phyloP scores from a whole-genome alignment of 1,140 invertebrate genomes.

The Papilio xuthus region DNA sequence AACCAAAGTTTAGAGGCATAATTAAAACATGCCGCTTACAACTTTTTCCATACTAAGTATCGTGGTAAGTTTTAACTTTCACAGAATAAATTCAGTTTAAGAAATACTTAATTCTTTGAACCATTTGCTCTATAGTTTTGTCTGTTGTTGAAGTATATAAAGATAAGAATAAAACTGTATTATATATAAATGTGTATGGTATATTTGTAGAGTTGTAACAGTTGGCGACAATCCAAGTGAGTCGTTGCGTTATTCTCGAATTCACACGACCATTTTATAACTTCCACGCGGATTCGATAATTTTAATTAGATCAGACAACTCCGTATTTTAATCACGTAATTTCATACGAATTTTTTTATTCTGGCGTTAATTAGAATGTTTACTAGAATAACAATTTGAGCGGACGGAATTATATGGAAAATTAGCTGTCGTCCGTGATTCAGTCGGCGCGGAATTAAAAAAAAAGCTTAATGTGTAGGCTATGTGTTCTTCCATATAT shows the following conservation, averaged over 20 bases:
- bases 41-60: neutral
- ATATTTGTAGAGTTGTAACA: constrained; percentile 24
- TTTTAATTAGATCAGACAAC: neutral
- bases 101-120: neutral
- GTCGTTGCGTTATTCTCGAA: constrained; percentile 17
- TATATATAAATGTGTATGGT: neutral
- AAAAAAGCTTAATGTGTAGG: no score
- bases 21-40: neutral
- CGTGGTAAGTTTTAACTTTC: neutral
- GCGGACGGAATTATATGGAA: neutral
- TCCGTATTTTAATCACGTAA: constrained; percentile 14
- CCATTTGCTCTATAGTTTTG: neutral
- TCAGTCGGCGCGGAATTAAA: no score
- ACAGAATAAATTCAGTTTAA: neutral
- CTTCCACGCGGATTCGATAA: constrained; percentile 9
- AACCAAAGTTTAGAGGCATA: neutral
- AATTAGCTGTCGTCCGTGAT: no score
- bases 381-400: neutral
- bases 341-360: constrained; percentile 11
- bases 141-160: neutral
- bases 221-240: constrained; percentile 20
- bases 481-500: no score
- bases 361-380: neutral
- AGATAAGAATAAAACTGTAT: neutral
- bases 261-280: constrained; percentile 16